A percentile compares a stretch with the other conserved stretches of the same genome.
Conservation (phyloP, 1,140 invertebrate species). For the Drosophila azteca region DNA sequence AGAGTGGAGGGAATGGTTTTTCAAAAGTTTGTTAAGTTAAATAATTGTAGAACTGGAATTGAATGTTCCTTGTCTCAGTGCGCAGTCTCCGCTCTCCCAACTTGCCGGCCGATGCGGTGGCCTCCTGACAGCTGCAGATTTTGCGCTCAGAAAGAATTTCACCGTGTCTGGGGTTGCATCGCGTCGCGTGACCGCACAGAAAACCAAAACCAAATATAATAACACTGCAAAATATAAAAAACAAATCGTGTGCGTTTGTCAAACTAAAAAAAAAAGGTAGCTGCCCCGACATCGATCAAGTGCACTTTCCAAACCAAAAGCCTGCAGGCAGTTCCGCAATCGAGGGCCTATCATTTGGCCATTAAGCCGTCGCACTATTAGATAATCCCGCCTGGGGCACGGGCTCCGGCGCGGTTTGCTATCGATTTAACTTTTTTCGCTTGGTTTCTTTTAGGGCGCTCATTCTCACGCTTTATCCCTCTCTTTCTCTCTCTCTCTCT, state of each 20-base stretch:
- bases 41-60: too few relatives aligned
- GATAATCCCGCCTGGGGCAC: slow-evolving; percentile 56
- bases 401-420: slow-evolving; percentile 54
- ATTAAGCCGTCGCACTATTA: slow-evolving; percentile 57
- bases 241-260: not conserved
- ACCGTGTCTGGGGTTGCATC: slow-evolving; percentile 73
- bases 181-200: slow-evolving; percentile 56
- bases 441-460: slow-evolving; percentile 40
- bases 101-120: slow-evolving; percentile 44
- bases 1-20: too few relatives aligned
- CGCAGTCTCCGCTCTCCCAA: not conserved
- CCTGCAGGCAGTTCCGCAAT: slow-evolving; percentile 1
- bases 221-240: not conserved
- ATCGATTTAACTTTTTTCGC: slow-evolving; percentile 75
- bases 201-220: slow-evolving; percentile 19
- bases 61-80: not conserved
- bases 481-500: not conserved
- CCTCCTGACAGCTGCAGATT: slow-evolving; percentile 51
- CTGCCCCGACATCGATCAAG: too few relatives aligned
- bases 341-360: not conserved
- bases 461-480: not conserved
- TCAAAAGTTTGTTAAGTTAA: too few relatives aligned
- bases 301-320: not conserved
- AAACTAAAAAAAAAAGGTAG: too few relatives aligned
- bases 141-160: slow-evolving; percentile 64